phyloP scores from a whole-genome alignment of 2,113 vertebrate species.

The Sisor rabdophorus region DNA sequence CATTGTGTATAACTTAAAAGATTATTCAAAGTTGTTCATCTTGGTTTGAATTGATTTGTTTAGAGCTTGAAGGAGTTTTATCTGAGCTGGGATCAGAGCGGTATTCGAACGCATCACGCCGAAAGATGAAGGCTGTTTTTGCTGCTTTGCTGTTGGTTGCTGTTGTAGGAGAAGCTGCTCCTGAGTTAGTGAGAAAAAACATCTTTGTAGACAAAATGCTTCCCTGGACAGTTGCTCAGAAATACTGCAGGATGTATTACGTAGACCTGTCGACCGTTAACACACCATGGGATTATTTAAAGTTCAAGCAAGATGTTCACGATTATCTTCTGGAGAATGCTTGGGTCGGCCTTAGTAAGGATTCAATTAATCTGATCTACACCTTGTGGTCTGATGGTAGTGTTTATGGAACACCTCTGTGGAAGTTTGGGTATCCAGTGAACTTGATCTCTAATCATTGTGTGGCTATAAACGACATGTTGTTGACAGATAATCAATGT shows the following conservation, averaged over 20 bases:
- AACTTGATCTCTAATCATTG: neutral
- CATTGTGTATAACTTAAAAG: neutral
- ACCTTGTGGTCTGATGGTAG: constrained; percentile 11
- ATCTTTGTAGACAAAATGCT: neutral
- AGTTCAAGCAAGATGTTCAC: neutral
- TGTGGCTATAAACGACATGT: neutral
- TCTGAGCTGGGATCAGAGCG: neutral
- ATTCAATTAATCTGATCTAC: rapidly evolving
- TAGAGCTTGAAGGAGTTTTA: neutral
- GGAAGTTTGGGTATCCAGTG: neutral
- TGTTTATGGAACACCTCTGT: neutral
- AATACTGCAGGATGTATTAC: neutral
- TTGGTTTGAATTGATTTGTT: neutral
- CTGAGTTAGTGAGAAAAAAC: neutral
- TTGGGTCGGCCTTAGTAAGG: neutral
- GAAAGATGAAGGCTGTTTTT: neutral
- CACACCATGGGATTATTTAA: neutral
- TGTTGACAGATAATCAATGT: neutral
- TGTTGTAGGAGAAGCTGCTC: neutral
- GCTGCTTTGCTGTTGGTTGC: neutral
- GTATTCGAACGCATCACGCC: neutral
- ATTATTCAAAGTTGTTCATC: neutral
- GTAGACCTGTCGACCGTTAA: neutral
- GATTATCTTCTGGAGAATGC: too few species aligned
- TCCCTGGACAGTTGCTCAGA: neutral